Evolutionary conservation across 2,113 vertebrate genomes (phyloP).

Genomic region (Argyrosomus japonicus): DNA sequence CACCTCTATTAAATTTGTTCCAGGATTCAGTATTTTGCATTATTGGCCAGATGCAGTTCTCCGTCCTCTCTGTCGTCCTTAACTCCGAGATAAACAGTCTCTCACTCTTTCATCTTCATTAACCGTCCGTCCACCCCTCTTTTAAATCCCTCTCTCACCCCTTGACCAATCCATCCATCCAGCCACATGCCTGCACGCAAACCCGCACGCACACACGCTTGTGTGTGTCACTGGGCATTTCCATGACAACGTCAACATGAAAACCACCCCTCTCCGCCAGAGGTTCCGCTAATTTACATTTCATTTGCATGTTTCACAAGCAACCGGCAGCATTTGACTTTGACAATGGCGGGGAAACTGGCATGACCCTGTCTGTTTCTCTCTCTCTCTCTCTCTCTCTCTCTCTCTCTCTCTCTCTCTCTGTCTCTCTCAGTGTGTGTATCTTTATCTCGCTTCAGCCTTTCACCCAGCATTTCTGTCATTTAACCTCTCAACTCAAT

Average conservation of each 20-base stretch:
- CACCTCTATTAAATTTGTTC: slow-evolving; percentile 65
- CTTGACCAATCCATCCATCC: slow-evolving; percentile 53
- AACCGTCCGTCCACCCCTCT: slow-evolving; percentile 47
- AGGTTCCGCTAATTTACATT: slow-evolving; percentile 82
- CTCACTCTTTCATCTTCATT: slow-evolving; percentile 69
- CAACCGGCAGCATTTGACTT: slow-evolving; percentile 81
- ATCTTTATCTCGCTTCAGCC: slow-evolving; percentile 12
- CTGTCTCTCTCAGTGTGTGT: slow-evolving; percentile 18
- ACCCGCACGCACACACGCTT: neutral
- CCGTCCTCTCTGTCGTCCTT: slow-evolving; percentile 15
- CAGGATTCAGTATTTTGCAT: slow-evolving; percentile 53
- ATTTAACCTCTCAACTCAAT: slow-evolving; percentile 51
- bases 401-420: slow-evolving; percentile 4
- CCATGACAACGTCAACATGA: slow-evolving; percentile 82
- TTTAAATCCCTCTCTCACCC: slow-evolving; percentile 36
- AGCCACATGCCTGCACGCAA: slow-evolving; percentile 42
- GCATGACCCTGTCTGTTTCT: slow-evolving; percentile 61
- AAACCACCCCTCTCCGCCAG: slow-evolving; percentile 72
- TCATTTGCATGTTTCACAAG: slow-evolving; percentile 85
- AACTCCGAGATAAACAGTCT: slow-evolving; percentile 54
- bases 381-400: slow-evolving; percentile 3
- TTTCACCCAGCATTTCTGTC: slow-evolving; percentile 25
- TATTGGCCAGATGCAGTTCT: slow-evolving; percentile 37
- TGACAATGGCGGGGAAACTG: slow-evolving; percentile 72
- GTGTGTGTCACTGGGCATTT: slow-evolving; percentile 68